Conservation (phyloP, 64 coral and sea anemone genomes). For the Cladopsammia gracilis region DNA sequence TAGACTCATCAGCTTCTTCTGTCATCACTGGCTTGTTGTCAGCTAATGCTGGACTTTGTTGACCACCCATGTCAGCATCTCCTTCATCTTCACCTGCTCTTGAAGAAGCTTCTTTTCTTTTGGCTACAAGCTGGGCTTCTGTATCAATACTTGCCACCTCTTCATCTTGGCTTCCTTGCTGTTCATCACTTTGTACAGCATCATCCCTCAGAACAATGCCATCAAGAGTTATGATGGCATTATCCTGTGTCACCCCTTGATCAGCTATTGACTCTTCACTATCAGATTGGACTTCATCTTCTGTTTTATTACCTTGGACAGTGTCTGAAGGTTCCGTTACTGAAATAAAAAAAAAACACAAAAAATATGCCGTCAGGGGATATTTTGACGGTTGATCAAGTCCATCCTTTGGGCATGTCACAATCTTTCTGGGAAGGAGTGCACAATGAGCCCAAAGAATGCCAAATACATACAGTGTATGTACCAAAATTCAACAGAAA, state of each 20-base stretch:
- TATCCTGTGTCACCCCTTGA: neutral
- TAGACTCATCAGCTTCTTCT: neutral
- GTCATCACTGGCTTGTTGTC: neutral
- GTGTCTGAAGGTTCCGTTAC: neutral
- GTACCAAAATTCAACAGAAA: too few species aligned
- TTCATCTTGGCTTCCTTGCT: neutral
- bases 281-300: neutral
- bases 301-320: neutral
- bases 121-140: neutral
- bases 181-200: neutral
- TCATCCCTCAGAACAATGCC: slow-evolving; percentile 22
- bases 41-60: neutral
- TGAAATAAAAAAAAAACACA: neutral
- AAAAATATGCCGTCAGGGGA: neutral
- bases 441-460: too few species aligned
- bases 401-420: too few species aligned
- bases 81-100: neutral
- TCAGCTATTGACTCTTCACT: slow-evolving; percentile 1
- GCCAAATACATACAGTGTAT: too few species aligned
- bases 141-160: neutral
- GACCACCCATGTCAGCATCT: neutral
- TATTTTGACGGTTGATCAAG: too few species aligned
- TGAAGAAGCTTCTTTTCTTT: neutral
- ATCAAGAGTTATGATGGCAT: slow-evolving; percentile 5
- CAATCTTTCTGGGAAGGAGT: too few species aligned